Evolutionary conservation across 64 coral and sea anemone species (phyloP).

Genomic region (Pocillopora damicornis): DNA sequence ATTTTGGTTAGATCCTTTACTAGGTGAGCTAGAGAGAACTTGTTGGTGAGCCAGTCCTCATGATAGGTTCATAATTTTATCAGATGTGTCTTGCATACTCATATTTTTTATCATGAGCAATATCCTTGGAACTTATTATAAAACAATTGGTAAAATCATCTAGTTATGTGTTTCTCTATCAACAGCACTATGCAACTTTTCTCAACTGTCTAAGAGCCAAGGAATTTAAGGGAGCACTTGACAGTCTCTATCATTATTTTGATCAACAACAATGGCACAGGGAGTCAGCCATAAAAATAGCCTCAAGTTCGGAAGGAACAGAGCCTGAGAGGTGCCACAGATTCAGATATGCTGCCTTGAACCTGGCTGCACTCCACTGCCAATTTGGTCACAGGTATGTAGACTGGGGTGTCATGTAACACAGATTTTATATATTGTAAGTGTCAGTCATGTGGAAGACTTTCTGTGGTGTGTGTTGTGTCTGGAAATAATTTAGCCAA

Average conservation of each 20-base stretch:
- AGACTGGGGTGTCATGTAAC: background rate
- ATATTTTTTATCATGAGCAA: no score
- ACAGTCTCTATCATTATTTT: conserved; percentile 95
- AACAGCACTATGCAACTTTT: conserved; percentile 81
- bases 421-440: no score
- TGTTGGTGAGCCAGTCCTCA: no score
- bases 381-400: conserved; percentile 90
- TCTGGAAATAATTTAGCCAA: no score
- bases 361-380: conserved; percentile 76
- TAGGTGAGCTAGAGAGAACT: no score
- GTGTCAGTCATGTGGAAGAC: no score
- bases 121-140: no score
- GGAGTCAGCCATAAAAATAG: background rate
- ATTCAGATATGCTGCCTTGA: conserved; percentile 97
- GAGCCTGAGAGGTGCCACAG: conserved; percentile 81
- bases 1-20: no score
- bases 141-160: no score
- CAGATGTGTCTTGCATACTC: no score
- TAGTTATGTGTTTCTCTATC: background rate
- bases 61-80: no score
- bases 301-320: conserved; percentile 44
- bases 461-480: no score
- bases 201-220: conserved; percentile 76
- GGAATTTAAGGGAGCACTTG: conserved; percentile 76
- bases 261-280: conserved; percentile 86